Conservation (phyloP, 2,113 vertebrate genomes). For the Dipodomys stephensi region DNA sequence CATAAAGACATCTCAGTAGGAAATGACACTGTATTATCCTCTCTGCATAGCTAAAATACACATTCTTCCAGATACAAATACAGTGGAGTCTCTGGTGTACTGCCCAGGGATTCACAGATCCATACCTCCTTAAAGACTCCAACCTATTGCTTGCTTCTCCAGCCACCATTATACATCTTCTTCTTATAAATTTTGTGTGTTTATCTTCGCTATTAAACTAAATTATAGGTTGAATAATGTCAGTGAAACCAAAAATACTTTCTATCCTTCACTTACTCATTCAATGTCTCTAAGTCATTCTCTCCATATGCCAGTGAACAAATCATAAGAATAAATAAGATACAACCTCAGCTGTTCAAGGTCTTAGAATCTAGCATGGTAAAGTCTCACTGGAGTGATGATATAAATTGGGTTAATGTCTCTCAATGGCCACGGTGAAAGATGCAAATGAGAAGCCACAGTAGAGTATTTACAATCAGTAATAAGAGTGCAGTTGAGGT, state of each 20-base stretch:
- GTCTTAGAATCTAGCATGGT: neutral
- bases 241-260: neutral
- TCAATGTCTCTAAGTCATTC: neutral
- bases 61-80: constrained; percentile 34
- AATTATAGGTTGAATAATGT: neutral
- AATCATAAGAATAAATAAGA: neutral
- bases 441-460: neutral
- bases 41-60: constrained; percentile 31
- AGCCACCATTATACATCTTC: neutral
- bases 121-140: neutral
- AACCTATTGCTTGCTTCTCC: neutral
- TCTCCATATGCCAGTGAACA: neutral
- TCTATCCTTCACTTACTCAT: neutral
- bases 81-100: neutral
- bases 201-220: constrained; percentile 1
- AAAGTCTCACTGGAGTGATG: neutral
- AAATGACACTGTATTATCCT: constrained; percentile 47
- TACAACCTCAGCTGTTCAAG: neutral
- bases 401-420: neutral
- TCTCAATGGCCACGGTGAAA: neutral
- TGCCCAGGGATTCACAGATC: neutral
- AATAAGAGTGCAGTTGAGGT: neutral
- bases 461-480: neutral
- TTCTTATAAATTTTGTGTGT: neutral
- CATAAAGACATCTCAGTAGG: constrained; percentile 51